Base-by-base conservation (phyloP, 2,888 invertebrate species). In the Agrotis clavis region DNA sequence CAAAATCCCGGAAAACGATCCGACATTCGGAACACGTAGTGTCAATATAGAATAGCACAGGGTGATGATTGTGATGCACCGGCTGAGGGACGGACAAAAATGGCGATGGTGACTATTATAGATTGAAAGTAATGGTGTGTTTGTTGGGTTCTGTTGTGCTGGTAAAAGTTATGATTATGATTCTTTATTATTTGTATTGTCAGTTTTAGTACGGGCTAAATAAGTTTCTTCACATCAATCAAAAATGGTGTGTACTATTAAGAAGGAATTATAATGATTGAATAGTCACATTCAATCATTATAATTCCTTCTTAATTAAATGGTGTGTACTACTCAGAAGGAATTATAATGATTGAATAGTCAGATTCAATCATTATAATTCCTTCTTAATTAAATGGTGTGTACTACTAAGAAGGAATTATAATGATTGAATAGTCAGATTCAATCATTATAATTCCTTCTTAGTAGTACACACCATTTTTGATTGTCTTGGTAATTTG, bases 41-140 rank as follows among this genome's bases (percentile, higher is more conserved):
- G 95, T 94, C 95, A 95, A 96, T 96, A 95, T 93, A 94, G 94
- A 94, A 94, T 90, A 88, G 92, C 87, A 88, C 91, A 86, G 92
- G 92, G 93, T 92, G 95, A 95, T 94, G 94, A 96, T 95, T 95
- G 95, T 93, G 94, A 94, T 95, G 94, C 95, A 94, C 93, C 93
- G 90, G 88, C 88, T 83, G 90, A 90, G 81, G 86, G 85, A 80
- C 81, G 69, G 19, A 84, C 92, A 92, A 93, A 93, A 93, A 93
- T 92, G 89, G 85, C 87, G 76, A 81, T 88, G 90, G 81, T 80
- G 81, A 80, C 85, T 87, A 88, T 92, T 90, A 91, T 89, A 90
- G 88, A 95, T 95, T 95, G 95, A 95, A 93, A 94, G 92, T 93
- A 94, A 93, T 90, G 86, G 86, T 77, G 66, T 75, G 73, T 77